A percentile compares a stretch with the other conserved stretches of the same genome.
phyloP scores from a whole-genome alignment of 2,797 vertebrate species.

The Gymnothorax reevesii region DNA sequence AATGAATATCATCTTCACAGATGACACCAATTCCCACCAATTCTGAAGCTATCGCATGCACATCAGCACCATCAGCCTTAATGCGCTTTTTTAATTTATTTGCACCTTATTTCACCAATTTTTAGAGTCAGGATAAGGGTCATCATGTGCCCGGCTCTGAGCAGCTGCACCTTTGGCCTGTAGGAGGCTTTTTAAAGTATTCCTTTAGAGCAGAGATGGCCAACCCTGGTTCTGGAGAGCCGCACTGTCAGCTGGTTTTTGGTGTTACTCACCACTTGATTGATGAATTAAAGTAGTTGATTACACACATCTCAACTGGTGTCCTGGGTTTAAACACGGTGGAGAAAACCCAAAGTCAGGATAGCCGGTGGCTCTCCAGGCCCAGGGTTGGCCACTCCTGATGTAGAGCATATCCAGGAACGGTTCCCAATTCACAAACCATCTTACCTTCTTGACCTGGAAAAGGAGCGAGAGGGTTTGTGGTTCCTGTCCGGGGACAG shows the following conservation, averaged over 20 bases:
- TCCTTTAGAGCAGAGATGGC: too few relatives aligned
- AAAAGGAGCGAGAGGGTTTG: slow-evolving; percentile 92
- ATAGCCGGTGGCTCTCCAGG: too few relatives aligned
- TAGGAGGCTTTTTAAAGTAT: too few relatives aligned
- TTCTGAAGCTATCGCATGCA: not conserved
- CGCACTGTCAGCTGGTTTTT: too few relatives aligned
- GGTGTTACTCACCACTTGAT: too few relatives aligned
- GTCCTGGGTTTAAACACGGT: too few relatives aligned
- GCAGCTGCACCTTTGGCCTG: too few relatives aligned
- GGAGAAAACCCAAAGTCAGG: too few relatives aligned
- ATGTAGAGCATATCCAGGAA: not conserved
- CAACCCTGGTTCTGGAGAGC: too few relatives aligned
- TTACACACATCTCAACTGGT: too few relatives aligned
- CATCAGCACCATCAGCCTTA: not conserved
- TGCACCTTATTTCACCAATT: not conserved
- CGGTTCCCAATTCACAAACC: not conserved
- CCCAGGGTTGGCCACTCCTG: too few relatives aligned
- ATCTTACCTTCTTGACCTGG: slow-evolving; percentile 88
- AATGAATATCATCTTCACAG: not conserved
- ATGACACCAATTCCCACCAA: not conserved
- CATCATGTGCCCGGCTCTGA: not conserved
- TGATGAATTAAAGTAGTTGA: too few relatives aligned
- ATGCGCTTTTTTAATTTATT: not conserved
- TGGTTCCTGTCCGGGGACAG: slow-evolving; percentile 90
- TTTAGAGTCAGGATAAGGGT: not conserved